These are phyloP conservation scores for Ctenosaura bakeri DNA, from an alignment of 2,797 vertebrate genomes.

Conservation along the genomic window DNA sequence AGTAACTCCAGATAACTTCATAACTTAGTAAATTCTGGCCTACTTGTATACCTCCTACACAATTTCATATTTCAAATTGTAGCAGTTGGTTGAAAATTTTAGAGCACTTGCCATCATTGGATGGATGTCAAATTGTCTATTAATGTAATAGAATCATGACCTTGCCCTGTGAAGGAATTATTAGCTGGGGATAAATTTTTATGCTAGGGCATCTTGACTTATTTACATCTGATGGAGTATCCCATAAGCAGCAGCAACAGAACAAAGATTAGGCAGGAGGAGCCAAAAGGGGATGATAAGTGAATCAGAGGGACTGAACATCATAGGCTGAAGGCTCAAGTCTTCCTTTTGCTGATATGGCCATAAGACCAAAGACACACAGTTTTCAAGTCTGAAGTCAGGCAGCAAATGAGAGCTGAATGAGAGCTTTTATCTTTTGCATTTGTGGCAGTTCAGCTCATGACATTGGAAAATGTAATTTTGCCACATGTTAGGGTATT, in stretches of 20 bases:
- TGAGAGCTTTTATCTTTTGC: not conserved
- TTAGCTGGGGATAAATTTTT: not conserved
- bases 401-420: no score
- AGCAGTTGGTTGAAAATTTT: no score
- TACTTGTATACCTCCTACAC: no score
- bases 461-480: not conserved
- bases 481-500: not conserved
- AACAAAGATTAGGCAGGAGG: not conserved
- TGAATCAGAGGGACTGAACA: not conserved
- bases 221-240: not conserved
- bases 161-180: not conserved
- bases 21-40: no score
- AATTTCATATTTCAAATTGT: no score
- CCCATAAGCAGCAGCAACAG: not conserved
- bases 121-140: no score
- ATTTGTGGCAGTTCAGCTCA: not conserved
- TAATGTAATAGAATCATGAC: not conserved
- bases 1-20: no score
- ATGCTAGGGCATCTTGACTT: not conserved
- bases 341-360: not conserved
- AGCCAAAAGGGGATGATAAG: not conserved
- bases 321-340: not conserved
- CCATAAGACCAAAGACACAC: no score
- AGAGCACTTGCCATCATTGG: no score
- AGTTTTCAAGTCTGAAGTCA: not conserved